Evolutionary conservation across 2,797 vertebrate genomes (phyloP).

Genomic region (Rhinatrema bivittatum): DNA sequence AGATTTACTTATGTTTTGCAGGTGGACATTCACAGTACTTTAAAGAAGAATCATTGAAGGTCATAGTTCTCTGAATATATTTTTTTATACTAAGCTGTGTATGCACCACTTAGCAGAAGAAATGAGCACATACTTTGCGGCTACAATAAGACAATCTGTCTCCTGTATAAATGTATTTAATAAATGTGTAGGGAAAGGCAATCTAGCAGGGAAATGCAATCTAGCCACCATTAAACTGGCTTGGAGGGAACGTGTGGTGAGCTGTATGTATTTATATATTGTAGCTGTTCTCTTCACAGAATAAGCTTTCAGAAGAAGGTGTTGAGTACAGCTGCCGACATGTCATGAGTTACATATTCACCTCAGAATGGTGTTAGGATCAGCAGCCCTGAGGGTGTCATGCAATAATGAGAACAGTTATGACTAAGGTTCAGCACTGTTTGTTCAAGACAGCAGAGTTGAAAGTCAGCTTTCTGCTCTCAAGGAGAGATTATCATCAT

Average conservation of each 20-base stretch:
- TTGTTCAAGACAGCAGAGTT: slow-evolving; percentile 32
- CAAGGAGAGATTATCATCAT: slow-evolving; percentile 27
- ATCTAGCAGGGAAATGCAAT: no score
- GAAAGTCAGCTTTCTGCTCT: slow-evolving; percentile 41
- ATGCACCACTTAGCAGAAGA: neutral
- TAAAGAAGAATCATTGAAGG: neutral
- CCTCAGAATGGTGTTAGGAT: slow-evolving; percentile 12
- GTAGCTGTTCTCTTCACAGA: no score
- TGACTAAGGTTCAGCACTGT: slow-evolving; percentile 41
- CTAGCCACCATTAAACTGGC: no score
- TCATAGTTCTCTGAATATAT: slow-evolving; percentile 1
- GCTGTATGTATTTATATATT: no score
- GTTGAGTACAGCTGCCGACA: no score
- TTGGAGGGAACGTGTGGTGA: no score
- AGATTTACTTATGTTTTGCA: no score
- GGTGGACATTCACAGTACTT: no score
- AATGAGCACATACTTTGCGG: slow-evolving; percentile 2
- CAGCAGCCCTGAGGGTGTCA: slow-evolving; percentile 32
- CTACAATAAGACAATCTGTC: slow-evolving; percentile 3
- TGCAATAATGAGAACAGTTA: slow-evolving; percentile 42
- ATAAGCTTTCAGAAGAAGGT: no score
- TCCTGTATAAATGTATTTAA: slow-evolving; percentile 1
- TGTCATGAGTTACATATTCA: no score
- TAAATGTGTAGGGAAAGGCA: neutral
- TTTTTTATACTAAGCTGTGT: neutral